A percentile compares a stretch with the other conserved stretches of the same genome.
Evolutionary conservation across 2,797 vertebrate species (phyloP).

Genomic region (Protonibea diacanthus): DNA sequence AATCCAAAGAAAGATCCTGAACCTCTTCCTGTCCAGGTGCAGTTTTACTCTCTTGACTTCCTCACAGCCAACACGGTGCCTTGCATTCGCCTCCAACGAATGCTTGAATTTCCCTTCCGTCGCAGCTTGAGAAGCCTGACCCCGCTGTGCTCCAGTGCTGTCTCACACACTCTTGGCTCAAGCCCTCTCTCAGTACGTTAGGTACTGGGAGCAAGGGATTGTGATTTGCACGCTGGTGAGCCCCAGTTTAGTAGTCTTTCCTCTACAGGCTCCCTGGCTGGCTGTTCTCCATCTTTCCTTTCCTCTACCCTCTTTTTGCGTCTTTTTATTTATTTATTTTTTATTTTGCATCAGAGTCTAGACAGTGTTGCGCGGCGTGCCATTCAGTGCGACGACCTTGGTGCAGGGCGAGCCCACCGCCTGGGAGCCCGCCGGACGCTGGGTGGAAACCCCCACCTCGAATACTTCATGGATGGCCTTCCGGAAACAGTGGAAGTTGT

Average conservation of each 20-base stretch:
- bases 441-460: slow-evolving; percentile 94
- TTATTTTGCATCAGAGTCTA: slow-evolving; percentile 78
- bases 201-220: slow-evolving; percentile 66
- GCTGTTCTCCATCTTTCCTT: slow-evolving; percentile 47
- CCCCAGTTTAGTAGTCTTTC: slow-evolving; percentile 70
- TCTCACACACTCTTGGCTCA: slow-evolving; percentile 45
- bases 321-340: slow-evolving; percentile 35
- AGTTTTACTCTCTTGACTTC: slow-evolving; percentile 44
- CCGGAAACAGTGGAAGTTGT: slow-evolving; percentile 99
- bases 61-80: slow-evolving; percentile 64
- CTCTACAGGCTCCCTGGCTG: slow-evolving; percentile 67
- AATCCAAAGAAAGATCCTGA: slow-evolving; percentile 55
- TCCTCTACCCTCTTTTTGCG: slow-evolving; percentile 50
- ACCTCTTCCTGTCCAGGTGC: slow-evolving; percentile 45
- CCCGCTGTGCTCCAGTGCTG: slow-evolving; percentile 49
- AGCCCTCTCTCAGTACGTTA: slow-evolving; percentile 53
- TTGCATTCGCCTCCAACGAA: slow-evolving; percentile 61
- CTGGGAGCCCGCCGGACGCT: slow-evolving; percentile 86
- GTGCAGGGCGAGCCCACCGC: slow-evolving; percentile 88
- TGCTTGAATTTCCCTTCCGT: slow-evolving; percentile 66
- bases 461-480: slow-evolving; percentile 99
- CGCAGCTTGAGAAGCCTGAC: slow-evolving; percentile 46
- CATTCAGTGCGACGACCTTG: slow-evolving; percentile 95
- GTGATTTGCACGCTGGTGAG: slow-evolving; percentile 57
- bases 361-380: slow-evolving; percentile 93